Evolutionary conservation across 2,888 invertebrate genomes (phyloP).

Genomic region (Cheilosia vernalis): DNA sequence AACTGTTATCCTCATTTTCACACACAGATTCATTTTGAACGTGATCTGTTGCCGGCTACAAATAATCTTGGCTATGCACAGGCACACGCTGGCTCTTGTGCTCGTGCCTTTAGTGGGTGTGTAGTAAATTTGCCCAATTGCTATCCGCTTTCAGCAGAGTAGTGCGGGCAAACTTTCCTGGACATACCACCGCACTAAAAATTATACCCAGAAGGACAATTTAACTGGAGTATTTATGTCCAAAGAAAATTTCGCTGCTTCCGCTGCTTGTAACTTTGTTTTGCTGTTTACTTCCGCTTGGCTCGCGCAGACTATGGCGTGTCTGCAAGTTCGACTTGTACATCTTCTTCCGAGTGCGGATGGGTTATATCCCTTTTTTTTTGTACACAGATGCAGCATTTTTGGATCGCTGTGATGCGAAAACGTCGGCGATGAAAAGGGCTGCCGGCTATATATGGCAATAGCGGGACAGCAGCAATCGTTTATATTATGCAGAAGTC

Average conservation of each 20-base stretch:
- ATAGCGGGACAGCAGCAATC: constrained; percentile 55
- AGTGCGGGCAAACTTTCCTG: constrained; percentile 23
- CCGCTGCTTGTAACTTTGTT: constrained; percentile 38
- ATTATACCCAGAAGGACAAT: constrained; percentile 82
- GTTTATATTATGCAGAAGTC: constrained; percentile 81
- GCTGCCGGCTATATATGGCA: constrained; percentile 22
- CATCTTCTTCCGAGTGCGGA: background rate
- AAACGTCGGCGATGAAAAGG: constrained; percentile 29
- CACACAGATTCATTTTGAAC: constrained; percentile 54
- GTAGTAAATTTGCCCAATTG: constrained; percentile 31
- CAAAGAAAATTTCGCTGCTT: constrained; percentile 59
- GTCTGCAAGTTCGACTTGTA: constrained; percentile 26
- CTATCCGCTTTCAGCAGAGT: constrained; percentile 7
- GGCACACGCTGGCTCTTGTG: background rate
- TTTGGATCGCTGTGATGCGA: constrained; percentile 36
- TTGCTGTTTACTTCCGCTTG: constrained; percentile 58
- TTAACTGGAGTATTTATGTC: constrained; percentile 81
- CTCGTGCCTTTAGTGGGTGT: background rate
- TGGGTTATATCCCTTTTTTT: constrained; percentile 1
- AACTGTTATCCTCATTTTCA: constrained; percentile 54
- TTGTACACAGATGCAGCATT: constrained; percentile 11
- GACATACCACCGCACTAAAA: constrained; percentile 70
- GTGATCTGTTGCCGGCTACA: constrained; percentile 39
- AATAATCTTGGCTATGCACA: constrained; percentile 14
- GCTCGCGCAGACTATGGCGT: background rate